Evolutionary conservation across 2,113 vertebrate genomes (phyloP), one percentile per base, ranked within the genome.

Genomic region (Lamprotornis superbus): DNA sequence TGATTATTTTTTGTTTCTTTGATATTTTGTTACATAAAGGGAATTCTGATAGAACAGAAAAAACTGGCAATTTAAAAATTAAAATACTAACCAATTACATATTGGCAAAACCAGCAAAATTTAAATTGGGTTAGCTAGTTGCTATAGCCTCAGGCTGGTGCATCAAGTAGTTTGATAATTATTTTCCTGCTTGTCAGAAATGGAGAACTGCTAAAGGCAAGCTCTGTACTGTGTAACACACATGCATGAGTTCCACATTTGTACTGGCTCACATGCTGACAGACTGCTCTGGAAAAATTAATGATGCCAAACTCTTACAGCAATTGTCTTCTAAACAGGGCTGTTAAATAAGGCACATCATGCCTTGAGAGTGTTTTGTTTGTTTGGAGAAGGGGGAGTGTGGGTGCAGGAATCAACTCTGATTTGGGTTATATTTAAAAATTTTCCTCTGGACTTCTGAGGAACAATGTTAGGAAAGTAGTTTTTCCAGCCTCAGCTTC

Each of bases 81-180:
- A 81, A 85, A 76, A 90, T 65, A 61, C 55, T 76, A 73, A 18
- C 76, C 82, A 76, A 73, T 35, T 87, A 59, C 53, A 50, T 65
- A 61, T 42, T 77, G 78, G 33, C 60, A 70, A 93, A 95, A 46
- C 39, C 35, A 92, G 65, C 28, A 59, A 85, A 76, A 87, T 47
- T 76, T 94, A 77, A 93, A 87, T 85, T 80, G 70, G 47, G 28
- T 80, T 94, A 89, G 90, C 87, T 83, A 60, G 89, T 87, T 92
- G n/a, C n/a, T 85, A n/a, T 82, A 70, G 55, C 91, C 70, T 87
- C 22, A 65, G 55, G 95, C 65, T 87, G 42, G 50, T 91, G 50
- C 67, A 83, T 73, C 74, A 94, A 59, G 65, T 85, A 68, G 70
- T 80, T 91, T 94, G 87, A 89, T 87, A 87, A 94, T 94, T 96